Conservation (phyloP, 2,888 invertebrate species). For the Esperia sulphurella region DNA sequence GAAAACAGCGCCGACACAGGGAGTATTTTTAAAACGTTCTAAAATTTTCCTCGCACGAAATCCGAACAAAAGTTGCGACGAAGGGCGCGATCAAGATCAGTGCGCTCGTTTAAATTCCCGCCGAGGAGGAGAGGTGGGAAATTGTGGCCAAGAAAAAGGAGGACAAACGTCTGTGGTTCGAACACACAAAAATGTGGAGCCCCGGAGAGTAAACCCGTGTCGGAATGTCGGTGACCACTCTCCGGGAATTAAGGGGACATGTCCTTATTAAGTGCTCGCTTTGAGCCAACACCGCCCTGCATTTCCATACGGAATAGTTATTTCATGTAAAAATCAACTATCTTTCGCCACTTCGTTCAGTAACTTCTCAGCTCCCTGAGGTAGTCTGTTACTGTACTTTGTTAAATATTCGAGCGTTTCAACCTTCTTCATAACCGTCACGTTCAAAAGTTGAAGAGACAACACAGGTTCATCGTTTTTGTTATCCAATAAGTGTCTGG, state of each 20-base stretch:
- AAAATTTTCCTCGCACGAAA: conserved; percentile 45
- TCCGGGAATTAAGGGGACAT: conserved; percentile 53
- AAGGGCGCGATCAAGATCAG: conserved; percentile 48
- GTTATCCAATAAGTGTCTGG: no score
- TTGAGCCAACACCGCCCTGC: conserved; percentile 45
- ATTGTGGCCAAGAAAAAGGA: conserved; percentile 58
- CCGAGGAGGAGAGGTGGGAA: conserved; percentile 60
- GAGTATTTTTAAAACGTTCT: conserved; percentile 39
- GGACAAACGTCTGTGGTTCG: conserved; percentile 13
- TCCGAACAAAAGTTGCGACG: conserved; percentile 33
- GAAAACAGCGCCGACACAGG: conserved; percentile 27
- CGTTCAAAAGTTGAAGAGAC: no score
- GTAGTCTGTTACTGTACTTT: no score
- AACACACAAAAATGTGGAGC: conserved; percentile 49
- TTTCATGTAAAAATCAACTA: conserved; percentile 16
- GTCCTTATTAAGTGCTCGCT: conserved; percentile 59
- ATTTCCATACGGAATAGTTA: conserved; percentile 61
- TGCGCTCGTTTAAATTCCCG: conserved; percentile 66
- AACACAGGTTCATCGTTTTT: no score
- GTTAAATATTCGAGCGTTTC: no score
- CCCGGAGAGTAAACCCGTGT: conserved; percentile 64
- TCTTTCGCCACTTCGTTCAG: no score
- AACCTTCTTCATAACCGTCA: no score
- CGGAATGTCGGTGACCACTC: conserved; percentile 60
- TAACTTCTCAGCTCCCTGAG: no score